Evolutionary conservation across 2,888 invertebrate species (phyloP), one percentile per base, ranked within the genome.

Genomic region (Magallana nippona): DNA sequence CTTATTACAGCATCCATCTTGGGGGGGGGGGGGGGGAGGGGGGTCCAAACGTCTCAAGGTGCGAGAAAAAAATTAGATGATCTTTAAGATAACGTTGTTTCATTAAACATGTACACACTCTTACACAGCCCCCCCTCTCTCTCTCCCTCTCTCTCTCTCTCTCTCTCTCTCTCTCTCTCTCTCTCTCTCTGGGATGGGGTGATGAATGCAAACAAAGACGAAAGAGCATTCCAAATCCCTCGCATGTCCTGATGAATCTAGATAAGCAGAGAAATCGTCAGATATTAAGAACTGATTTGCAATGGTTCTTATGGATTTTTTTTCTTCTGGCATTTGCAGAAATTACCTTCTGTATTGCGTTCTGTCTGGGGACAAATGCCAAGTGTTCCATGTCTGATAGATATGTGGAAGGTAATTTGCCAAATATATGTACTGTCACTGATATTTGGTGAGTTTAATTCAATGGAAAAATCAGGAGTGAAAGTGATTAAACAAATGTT

Each of bases 311-410:
- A 22, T 27, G 71, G 15, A 63, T 22, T 27, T n/a, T n/a, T 27
- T 27, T 71, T 32, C 5, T 71, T 71, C 15, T 71, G 71, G 71
- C 71, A 71, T 32, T 27, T 27, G 71, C 22, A 13, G 71, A 22
- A 71, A 27, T 71, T 71, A 71, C 71, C 32, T 32, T 71, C 22
- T 71, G 71, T 32, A 71, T 71, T 15, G 71, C 71, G 32, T 71
- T 71, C 71, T 71, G 71, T 27, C 71, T 27, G 27, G 71, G 71
- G 27, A 71, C 71, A 13, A 15, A 13, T 71, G 71, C 71, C 71
- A 71, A 71, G 15, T 27, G 71, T 2, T 71, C 71, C 71, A 71
- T 27, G 71, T 71, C 32, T 71, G 71, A 71, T 71, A 71, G 11
- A 22, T 13, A 27, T 71, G 13, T 11, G 5, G 22, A 15, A 32